Evolutionary conservation across 2,888 invertebrate species (phyloP), one percentile per base, ranked within the genome.

Genomic region (Drosophila fulvimacula): DNA sequence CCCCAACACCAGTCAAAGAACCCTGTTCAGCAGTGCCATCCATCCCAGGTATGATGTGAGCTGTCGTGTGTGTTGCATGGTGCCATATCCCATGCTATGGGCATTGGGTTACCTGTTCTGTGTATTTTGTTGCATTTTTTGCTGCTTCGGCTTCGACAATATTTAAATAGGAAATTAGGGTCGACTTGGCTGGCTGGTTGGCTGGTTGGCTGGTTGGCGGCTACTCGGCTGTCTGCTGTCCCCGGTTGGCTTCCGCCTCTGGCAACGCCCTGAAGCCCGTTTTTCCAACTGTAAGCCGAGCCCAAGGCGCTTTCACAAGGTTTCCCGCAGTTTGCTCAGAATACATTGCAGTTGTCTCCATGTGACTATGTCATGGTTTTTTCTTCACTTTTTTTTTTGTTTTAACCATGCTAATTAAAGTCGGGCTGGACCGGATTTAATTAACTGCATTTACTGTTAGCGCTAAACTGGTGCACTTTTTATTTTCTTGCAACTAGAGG

Each of bases 111-210:
- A 79, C 78, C 67, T 68, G 38, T 17, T 44, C 27, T 39, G 38
- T 57, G 46, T 57, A 30, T 46, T 66, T 73, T 63, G 49, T 67
- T 62, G 62, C 59, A 67, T 64, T 80, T 58, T 69, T 59, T 49
- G 57, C 64, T 65, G 76, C 62, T 51, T 67, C 30, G 53, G 59
- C 65, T 73, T 64, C 53, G 67, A 68, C 71, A 72, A 80, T 80
- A 80, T 81, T 82, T 77, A 77, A 80, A 82, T 75, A 75, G 82
- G 77, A 81, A 81, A 81, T 82, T 81, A 81, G 81, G 82, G 81
- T 77, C 81, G 82, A 63, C 71, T 48, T 61, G 36, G 67, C 30
- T 52, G 36, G 38, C 38, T 30, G 27, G 21, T 38, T 17, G 39
- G 27, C n/a, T 38, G 51, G 11, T 17, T 61, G 32, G 36, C 49